phyloP scores from a whole-genome alignment of 2,113 vertebrate species.

The Aptenodytes patagonicus region DNA sequence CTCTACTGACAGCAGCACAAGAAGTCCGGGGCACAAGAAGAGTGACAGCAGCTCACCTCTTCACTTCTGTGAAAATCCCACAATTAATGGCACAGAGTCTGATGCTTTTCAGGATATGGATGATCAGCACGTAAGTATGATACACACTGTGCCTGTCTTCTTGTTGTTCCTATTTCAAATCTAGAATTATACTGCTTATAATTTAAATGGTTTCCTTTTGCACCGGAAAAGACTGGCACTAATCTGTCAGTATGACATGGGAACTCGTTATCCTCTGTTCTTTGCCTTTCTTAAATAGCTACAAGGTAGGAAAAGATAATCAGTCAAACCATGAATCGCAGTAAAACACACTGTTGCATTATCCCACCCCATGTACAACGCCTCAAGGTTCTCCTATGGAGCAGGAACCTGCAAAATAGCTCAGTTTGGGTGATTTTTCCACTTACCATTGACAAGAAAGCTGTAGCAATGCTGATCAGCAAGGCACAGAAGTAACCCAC shows the following conservation, averaged over 20 bases:
- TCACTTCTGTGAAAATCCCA: constrained; percentile 72
- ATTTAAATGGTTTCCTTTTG: not conserved
- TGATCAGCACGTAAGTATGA: constrained; percentile 81
- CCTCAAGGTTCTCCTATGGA: not conserved
- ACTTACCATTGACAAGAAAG: not conserved
- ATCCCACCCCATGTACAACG: rapidly evolving
- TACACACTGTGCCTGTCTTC: not conserved
- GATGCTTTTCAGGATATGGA: constrained; percentile 61
- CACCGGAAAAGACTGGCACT: not conserved
- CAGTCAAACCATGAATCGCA: not conserved
- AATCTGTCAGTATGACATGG: not conserved
- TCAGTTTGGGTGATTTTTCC: not conserved
- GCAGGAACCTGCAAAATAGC: not conserved
- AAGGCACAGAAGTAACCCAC: not conserved
- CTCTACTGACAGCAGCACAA: constrained; percentile 71
- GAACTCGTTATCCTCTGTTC: not conserved
- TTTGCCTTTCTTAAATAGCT: not conserved
- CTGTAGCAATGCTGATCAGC: not conserved
- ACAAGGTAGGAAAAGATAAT: not conserved
- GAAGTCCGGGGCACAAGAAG: constrained; percentile 28
- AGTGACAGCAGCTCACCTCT: constrained; percentile 76
- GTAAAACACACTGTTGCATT: not conserved
- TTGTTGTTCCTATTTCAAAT: not conserved
- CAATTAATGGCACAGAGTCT: constrained; percentile 48
- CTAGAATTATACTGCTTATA: not conserved